These are phyloP conservation scores for Ophion obscuratus DNA, from an alignment of 2,888 invertebrate genomes.

Conservation along the genomic window DNA sequence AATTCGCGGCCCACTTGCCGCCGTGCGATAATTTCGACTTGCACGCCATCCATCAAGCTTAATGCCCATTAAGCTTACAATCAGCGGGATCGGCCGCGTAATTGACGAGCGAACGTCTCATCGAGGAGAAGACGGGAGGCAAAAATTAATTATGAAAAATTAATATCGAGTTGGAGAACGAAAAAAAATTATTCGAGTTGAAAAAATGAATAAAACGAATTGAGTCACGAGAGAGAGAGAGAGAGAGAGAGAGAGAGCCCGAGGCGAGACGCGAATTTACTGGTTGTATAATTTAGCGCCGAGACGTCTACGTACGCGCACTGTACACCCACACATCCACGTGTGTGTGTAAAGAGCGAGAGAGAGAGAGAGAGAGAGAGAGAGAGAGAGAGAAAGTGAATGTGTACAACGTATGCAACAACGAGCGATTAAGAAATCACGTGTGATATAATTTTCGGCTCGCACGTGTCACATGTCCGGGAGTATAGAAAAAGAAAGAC, in stretches of 20 bases:
- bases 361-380: background rate
- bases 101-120: background rate
- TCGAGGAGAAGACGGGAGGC: background rate
- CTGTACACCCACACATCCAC: slow-evolving; percentile 14
- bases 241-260: slow-evolving; percentile 22
- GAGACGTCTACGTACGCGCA: slow-evolving; percentile 11
- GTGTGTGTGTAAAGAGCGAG: slow-evolving; percentile 5
- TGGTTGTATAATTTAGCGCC: slow-evolving; percentile 45
- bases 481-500: background rate
- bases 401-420: background rate
- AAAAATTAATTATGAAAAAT: background rate
- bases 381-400: background rate
- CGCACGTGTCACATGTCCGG: slow-evolving; percentile 51
- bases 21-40: too few species aligned
- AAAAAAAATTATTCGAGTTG: too few species aligned
- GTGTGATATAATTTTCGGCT: slow-evolving; percentile 60
- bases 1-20: too few species aligned
- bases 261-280: slow-evolving; percentile 41
- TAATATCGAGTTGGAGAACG: background rate
- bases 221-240: slow-evolving; percentile 42
- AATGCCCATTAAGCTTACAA: too few species aligned
- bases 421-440: slow-evolving; percentile 63
- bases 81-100: too few species aligned
- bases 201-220: background rate
- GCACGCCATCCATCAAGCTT: too few species aligned